Evolutionary conservation across 2,113 vertebrate genomes (phyloP).

Genomic region (pig (Sus scrofa)): DNA sequence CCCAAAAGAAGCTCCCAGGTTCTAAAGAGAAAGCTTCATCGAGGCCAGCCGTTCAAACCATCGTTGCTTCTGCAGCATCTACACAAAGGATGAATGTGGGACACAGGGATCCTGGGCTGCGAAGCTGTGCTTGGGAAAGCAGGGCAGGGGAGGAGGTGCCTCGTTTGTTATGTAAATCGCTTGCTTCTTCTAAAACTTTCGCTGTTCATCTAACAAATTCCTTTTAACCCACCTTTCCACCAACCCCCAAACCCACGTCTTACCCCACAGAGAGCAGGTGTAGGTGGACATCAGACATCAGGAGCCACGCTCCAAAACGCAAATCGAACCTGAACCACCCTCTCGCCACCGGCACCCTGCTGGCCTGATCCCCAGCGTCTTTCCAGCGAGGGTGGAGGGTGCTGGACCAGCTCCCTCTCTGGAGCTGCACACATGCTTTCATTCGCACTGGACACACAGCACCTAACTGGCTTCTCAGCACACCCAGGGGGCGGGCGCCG

Average conservation of each 20-base stretch:
- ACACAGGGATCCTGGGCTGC: background rate
- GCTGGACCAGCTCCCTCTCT: accelerated
- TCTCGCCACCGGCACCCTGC: accelerated
- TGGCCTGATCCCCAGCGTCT: too few relatives aligned
- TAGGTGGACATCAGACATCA: accelerated
- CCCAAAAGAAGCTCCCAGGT: background rate
- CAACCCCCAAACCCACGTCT: background rate
- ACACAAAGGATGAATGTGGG: accelerated
- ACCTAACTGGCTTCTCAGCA: background rate
- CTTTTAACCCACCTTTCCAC: background rate
- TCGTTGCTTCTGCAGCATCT: accelerated
- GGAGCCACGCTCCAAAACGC: background rate
- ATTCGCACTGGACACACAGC: accelerated
- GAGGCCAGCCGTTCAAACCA: background rate
- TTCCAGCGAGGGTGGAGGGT: background rate
- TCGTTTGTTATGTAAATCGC: background rate
- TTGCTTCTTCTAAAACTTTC: background rate
- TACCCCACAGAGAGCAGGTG: accelerated
- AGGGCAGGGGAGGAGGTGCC: background rate
- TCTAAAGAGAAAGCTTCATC: background rate
- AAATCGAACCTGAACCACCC: background rate
- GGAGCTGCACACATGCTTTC: background rate
- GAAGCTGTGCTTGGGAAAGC: background rate
- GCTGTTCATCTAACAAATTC: background rate
- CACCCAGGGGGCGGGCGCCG: background rate